These are phyloP conservation scores for Barypeithes pellucidus DNA, from an alignment of 2,888 invertebrate species.

Conservation along the genomic window DNA sequence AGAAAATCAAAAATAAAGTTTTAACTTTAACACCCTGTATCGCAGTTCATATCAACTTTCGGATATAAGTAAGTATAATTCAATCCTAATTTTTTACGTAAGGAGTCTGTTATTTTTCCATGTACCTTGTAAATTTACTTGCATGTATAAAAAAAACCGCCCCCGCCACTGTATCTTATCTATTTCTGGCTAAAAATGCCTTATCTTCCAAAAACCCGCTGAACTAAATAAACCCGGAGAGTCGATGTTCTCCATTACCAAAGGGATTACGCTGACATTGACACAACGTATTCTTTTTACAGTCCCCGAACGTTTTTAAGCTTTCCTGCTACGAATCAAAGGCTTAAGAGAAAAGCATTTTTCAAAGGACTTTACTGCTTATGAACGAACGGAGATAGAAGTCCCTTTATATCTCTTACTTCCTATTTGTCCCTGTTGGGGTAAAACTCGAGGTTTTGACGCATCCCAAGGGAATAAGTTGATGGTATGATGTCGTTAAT, in stretches of 20 bases:
- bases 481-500: conserved; percentile 38
- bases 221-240: conserved; percentile 29
- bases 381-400: conserved; percentile 32
- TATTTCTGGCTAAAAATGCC: conserved; percentile 28
- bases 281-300: conserved; percentile 37
- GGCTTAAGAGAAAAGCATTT: conserved; percentile 42
- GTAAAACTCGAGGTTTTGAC: conserved; percentile 37
- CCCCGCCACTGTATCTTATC: conserved; percentile 2
- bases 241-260: conserved; percentile 32
- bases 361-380: conserved; percentile 48
- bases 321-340: conserved; percentile 46
- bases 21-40: too few relatives aligned
- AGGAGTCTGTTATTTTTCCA: too few relatives aligned
- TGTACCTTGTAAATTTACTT: too few relatives aligned
- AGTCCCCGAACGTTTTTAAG: conserved; percentile 45
- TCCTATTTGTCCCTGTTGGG: conserved; percentile 39
- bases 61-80: too few relatives aligned
- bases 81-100: too few relatives aligned
- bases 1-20: too few relatives aligned
- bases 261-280: conserved; percentile 34
- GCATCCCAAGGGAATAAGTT: conserved; percentile 19
- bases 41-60: too few relatives aligned
- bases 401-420: conserved; percentile 35
- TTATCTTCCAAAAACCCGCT: conserved; percentile 19
- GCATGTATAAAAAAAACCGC: too few relatives aligned